These are phyloP conservation scores for Cistogaster globosa DNA, from an alignment of 2,888 invertebrate species.

Conservation along the genomic window DNA sequence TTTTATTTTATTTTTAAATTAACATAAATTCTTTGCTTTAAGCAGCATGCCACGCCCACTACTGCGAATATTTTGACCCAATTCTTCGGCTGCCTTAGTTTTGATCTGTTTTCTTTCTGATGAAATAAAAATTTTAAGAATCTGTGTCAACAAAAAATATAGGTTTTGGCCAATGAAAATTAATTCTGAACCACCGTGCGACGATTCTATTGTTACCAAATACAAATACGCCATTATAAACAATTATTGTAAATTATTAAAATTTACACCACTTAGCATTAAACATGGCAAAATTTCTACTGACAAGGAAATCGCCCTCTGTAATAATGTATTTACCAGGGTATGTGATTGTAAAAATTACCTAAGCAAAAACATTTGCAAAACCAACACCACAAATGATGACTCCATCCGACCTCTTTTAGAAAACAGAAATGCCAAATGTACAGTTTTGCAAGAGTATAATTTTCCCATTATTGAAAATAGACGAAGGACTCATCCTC, in stretches of 20 bases:
- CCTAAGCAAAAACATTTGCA: not conserved
- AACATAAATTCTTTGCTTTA: too few species aligned
- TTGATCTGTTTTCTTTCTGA: too few species aligned
- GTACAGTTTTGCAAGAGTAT: constrained; percentile 5
- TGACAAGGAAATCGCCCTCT: constrained; percentile 13
- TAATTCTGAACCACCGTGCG: too few species aligned
- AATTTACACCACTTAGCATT: constrained; percentile 10
- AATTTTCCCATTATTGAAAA: not conserved
- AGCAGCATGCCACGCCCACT: too few species aligned
- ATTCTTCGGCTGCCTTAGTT: too few species aligned
- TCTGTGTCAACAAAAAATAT: too few species aligned
- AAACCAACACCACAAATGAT: constrained; percentile 1
- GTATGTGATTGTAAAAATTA: constrained; percentile 19
- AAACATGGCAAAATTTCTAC: constrained; percentile 29
- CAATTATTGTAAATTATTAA: constrained; percentile 25
- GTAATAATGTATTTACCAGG: constrained; percentile 15
- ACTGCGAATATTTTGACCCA: too few species aligned
- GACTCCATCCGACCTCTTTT: not conserved
- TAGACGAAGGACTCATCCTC: constrained; percentile 29
- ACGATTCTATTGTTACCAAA: not conserved
- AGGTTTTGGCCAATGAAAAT: too few species aligned
- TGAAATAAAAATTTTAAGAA: too few species aligned
- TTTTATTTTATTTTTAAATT: too few species aligned
- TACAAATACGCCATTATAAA: constrained; percentile 24
- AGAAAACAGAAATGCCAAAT: constrained; percentile 17